Evolutionary conservation across 2,797 vertebrate species (phyloP), one percentile per base, ranked within the genome.

Genomic region (Lutra lutra): DNA sequence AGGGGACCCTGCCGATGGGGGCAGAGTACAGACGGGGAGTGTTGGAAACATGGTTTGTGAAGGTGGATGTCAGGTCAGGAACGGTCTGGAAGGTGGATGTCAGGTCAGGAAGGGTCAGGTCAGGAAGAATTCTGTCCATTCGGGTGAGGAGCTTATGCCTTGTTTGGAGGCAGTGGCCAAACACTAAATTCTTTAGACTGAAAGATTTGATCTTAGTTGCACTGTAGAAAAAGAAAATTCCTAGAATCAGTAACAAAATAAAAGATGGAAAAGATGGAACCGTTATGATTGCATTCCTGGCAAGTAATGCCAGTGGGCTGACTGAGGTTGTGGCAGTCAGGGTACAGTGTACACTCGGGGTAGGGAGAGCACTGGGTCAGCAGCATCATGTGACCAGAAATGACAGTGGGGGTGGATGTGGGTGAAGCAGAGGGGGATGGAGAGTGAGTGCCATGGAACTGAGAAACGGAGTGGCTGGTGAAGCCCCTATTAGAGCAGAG

Each of bases 381-480:
- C 3, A 60, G 38, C 23, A 21, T 23, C 40, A 12, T 66, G 56
- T 32, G 20, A 18, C 27, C 9, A 72, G 7, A 51, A 29, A 35
- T 48, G 27, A 29, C 40, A 13, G 43, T 1, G 2, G 8, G 11
- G 10, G 7, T 25, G 1, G 17, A 46, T 35, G 1, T 5, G 25
- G 21, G 0, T 40, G 3, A 73, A 73, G 17, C 6, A 35, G 46
- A n/a, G 54, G 25, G 10, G 38, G 60, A 46, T 3, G 0, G 3
- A 13, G 17, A 4, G 1, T 35, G 7, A 51, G 15, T 0, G 1
- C 48, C 14, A 64, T 2, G 4, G 35, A 54, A 92, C 13, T 17
- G 29, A 27, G 40, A 66, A 58, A 60, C 0, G 0, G 18, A 82
- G 7, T 20, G 10, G 4, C 1, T 51, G 9, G 9, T 8, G 9